phyloP scores from a whole-genome alignment of 2,797 vertebrate species.

The Oreochromis mossambicus region DNA sequence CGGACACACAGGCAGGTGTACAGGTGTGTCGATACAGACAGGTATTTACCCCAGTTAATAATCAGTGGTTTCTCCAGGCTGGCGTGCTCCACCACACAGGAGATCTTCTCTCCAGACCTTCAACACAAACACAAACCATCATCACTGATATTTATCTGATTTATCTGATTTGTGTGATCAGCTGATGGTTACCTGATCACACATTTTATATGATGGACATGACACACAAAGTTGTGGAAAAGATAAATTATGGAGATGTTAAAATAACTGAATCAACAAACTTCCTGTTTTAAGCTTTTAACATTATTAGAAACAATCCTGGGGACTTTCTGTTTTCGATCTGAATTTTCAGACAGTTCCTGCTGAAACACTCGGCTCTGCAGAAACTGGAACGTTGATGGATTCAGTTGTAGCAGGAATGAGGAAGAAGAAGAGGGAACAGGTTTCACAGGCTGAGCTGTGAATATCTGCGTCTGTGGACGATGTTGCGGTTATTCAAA shows the following conservation, averaged over 20 bases:
- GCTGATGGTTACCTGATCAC: neutral
- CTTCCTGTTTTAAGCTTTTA: neutral
- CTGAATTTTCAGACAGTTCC: neutral
- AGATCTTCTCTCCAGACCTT: constrained; percentile 72
- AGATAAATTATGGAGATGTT: accelerated
- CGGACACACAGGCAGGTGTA: neutral
- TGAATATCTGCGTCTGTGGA: too few relatives aligned
- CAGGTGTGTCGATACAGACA: neutral
- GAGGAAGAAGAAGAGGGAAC: neutral
- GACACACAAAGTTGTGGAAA: neutral
- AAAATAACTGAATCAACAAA: accelerated
- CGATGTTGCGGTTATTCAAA: neutral
- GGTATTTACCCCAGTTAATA: constrained; percentile 70
- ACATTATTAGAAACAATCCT: neutral
- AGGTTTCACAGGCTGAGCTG: neutral
- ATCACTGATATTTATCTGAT: neutral
- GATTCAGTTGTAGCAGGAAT: neutral
- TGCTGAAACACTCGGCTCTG: neutral
- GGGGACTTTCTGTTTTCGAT: neutral
- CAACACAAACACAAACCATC: neutral
- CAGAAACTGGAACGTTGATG: neutral
- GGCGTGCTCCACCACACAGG: constrained; percentile 73
- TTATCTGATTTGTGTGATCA: neutral
- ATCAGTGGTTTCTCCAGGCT: constrained; percentile 33
- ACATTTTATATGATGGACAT: accelerated